A percentile compares a stretch with the other conserved stretches of the same genome.
Conservation (phyloP, 2,888 invertebrate species). For the Drosophila emarginata region DNA sequence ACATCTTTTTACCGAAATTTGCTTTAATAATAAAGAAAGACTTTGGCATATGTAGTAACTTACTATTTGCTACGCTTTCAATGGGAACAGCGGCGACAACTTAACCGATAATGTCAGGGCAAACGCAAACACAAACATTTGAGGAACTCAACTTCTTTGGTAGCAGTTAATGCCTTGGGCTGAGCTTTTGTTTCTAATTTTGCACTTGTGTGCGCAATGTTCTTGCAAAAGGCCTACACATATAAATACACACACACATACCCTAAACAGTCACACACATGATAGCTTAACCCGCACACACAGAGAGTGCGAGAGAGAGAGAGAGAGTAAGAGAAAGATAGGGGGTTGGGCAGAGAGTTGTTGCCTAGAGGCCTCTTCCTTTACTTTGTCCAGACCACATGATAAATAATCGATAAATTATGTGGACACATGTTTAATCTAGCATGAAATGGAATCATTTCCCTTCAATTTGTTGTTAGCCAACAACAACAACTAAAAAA, state of each 20-base stretch:
- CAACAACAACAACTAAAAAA: slow-evolving; percentile 32
- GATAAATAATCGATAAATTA: slow-evolving; percentile 82
- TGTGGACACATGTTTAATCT: slow-evolving; percentile 82
- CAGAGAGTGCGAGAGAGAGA: background rate
- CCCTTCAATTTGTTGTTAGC: slow-evolving; percentile 80
- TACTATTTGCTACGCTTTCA: background rate
- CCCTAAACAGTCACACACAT: background rate
- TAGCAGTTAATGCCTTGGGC: slow-evolving; percentile 53
- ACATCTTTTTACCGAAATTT: background rate
- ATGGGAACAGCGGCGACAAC: slow-evolving; percentile 4
- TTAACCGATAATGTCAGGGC: slow-evolving; percentile 25
- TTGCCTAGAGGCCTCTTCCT: slow-evolving; percentile 48
- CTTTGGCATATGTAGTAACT: background rate
- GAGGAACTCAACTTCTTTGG: slow-evolving; percentile 23
- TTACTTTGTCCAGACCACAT: slow-evolving; percentile 68
- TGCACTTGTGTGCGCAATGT: slow-evolving; percentile 73
- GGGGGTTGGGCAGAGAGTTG: slow-evolving; percentile 5
- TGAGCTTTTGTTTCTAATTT: slow-evolving; percentile 74
- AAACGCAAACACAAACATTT: slow-evolving; percentile 17
- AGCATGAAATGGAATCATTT: slow-evolving; percentile 82
- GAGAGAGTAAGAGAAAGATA: slow-evolving; percentile 13
- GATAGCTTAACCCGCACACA: slow-evolving; percentile 2
- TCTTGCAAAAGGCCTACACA: slow-evolving; percentile 52
- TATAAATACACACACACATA: background rate
- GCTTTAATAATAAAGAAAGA: background rate